Conservation (phyloP, 2,113 vertebrate genomes). For the Gobius niger region DNA sequence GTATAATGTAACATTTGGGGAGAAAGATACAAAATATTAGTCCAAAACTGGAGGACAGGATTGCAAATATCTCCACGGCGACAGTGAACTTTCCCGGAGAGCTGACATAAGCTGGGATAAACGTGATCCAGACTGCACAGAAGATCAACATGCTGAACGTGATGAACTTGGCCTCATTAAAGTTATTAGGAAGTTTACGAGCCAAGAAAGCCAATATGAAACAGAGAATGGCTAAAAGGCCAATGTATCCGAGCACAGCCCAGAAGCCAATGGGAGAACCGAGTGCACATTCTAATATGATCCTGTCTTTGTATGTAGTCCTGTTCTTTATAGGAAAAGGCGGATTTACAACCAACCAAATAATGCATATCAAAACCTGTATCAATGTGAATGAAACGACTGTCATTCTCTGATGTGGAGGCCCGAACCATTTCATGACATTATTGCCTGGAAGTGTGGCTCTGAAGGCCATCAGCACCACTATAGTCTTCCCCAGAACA, state of each 20-base stretch:
- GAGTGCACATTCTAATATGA: slow-evolving; percentile 69
- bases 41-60: slow-evolving; percentile 62
- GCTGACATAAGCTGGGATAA: slow-evolving; percentile 60
- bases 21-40: slow-evolving; percentile 56
- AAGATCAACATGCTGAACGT: slow-evolving; percentile 11
- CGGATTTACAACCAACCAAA: slow-evolving; percentile 67
- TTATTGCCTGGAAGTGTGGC: slow-evolving; percentile 11
- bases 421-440: slow-evolving; percentile 60
- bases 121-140: slow-evolving; percentile 7
- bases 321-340: slow-evolving; percentile 68
- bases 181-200: slow-evolving; percentile 28
- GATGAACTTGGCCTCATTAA: slow-evolving; percentile 6
- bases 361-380: slow-evolving; percentile 64
- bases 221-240: slow-evolving; percentile 57
- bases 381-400: slow-evolving; percentile 61
- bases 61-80: slow-evolving; percentile 73
- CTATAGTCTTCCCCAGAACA: slow-evolving; percentile 10
- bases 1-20: slow-evolving; percentile 62
- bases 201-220: slow-evolving; percentile 24
- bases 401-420: slow-evolving; percentile 64
- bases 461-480: slow-evolving; percentile 8
- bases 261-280: slow-evolving; percentile 69
- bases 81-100: slow-evolving; percentile 74
- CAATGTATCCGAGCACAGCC: slow-evolving; percentile 69
- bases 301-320: slow-evolving; percentile 59